Evolutionary conservation across 2,113 vertebrate species (phyloP), one percentile per base, ranked within the genome.

Genomic region (Xiphorhynchus elegans): DNA sequence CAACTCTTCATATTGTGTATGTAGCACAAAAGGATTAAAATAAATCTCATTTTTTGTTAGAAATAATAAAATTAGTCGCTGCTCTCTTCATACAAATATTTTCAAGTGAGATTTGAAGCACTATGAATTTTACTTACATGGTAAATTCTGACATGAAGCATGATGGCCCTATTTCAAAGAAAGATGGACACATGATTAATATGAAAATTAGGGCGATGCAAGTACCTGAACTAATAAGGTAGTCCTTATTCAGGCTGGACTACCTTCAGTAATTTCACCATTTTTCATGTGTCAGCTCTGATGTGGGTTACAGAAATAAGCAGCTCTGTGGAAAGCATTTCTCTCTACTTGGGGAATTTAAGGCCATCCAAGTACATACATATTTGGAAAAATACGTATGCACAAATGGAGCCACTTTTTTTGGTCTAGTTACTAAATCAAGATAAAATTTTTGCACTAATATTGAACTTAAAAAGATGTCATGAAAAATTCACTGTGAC

Each of bases 171-270:
- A 98, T 98, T 98, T 98, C 97, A 97, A 98, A 98, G 96, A 96
- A 98, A 98, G 98, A 98, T 98, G 98, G 98, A 98, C 98, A 98
- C 96, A 97, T 99, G 99, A 99, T 99, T 99, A 99, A 99, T 99
- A 99, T 99, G 98, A 99, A 99, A 99, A 99, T 99, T 99, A 99
- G 98, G 98, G 98, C 98, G 98, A 99, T 95, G 98, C 99, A 99
- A 99, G 98, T 98, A 99, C 99, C 99, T 99, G 99, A 99, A 99
- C 98, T 99, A 99, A 99, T 99, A 99, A 99, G 98, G 98, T 99
- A 98, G 98, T 98, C 98, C 98, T 99, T 99, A 99, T 99, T 99
- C 99, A 99, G 98, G 96, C 98, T 98, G 98, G 98, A 98, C 98
- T 98, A 98, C 98, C 98, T 97, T 98, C 97, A 98, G 98, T 99